These are phyloP conservation scores for Philantomba maxwellii DNA, from an alignment of 2,113 vertebrate species.

Conservation along the genomic window DNA sequence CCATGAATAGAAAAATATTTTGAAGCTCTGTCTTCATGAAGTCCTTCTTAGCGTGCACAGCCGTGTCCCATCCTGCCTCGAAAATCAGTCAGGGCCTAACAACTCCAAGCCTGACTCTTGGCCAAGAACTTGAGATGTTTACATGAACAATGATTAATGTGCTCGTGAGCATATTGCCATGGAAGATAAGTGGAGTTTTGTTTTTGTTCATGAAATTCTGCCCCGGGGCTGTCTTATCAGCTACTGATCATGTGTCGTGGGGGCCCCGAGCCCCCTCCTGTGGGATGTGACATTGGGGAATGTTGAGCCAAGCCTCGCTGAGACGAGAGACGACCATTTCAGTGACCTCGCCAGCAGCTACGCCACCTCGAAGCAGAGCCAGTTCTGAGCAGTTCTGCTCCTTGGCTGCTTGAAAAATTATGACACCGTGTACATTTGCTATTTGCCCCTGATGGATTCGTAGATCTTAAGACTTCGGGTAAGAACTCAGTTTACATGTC, in stretches of 20 bases:
- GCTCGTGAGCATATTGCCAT: conserved; percentile 34
- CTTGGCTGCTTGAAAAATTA: background rate
- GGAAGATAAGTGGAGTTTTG: conserved; percentile 58
- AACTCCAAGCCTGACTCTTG: background rate
- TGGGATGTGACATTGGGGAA: background rate
- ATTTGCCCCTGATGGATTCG: background rate
- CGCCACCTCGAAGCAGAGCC: no score
- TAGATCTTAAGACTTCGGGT: background rate
- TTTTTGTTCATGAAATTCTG: background rate
- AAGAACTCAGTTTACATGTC: background rate
- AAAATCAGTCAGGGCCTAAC: conserved; percentile 18
- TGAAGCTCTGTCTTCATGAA: conserved; percentile 22
- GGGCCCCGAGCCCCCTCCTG: background rate
- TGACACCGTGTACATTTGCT: fast-evolving
- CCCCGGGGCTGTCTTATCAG: conserved; percentile 57
- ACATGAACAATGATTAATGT: background rate
- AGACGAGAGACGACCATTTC: background rate
- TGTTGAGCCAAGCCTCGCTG: background rate
- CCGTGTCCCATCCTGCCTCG: background rate
- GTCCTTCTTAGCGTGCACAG: background rate
- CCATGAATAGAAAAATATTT: background rate
- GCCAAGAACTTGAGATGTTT: background rate
- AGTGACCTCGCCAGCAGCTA: background rate
- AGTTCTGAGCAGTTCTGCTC: background rate
- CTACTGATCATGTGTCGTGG: background rate